Base-by-base conservation (phyloP, 2,113 vertebrate species). In the Arvicanthis niloticus region DNA sequence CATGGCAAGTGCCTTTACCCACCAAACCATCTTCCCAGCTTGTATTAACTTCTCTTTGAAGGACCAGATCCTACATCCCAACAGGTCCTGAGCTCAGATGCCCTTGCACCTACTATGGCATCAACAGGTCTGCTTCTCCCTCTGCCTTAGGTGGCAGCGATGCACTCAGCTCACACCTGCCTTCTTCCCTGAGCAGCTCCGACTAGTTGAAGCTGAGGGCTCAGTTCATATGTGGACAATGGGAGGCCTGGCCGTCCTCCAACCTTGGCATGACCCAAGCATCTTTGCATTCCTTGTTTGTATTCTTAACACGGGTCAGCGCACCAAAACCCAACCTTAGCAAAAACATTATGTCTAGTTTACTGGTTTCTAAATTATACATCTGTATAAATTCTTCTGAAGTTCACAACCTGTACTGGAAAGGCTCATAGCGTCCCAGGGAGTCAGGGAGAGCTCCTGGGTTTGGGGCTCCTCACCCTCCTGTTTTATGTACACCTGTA, bases 121-220 rank as follows among this genome's bases (percentile, higher is more conserved):
- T 62, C 16, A 45, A 29, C 21, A 42, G 93, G 78, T 34, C 51
- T 21, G 75, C 88, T 29, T 81, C 13, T n/a, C 21, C n/a, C 51
- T 53, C 56, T 40, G n/a, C 19, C 9, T 9, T 31, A 4, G 68
- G 24, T 34, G 42, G 65, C 34, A 24, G 80, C 12, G n/a, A 42
- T 48, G 9, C 9, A 3, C 29, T 5, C 19, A 3, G 4, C 77
- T 7, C 34, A 13, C 0, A 13, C 5, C 24, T 0, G 11, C 0
- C 40, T 51, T 5, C 42, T 60, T 31, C 5, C 16, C 29, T 12
- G 13, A 29, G 15, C n/a, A 89, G 77, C 58, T 86, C 24, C 45
- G 40, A 6, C 4, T 8, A 70, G 67, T 0, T 34, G 88, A 77
- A 42, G 58, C 51, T 19, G 53, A 81, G 51, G 37, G 24, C 48